These are phyloP conservation scores for Chaetophractus vellerosus DNA, from an alignment of 2,797 vertebrate genomes.

Conservation along the genomic window DNA sequence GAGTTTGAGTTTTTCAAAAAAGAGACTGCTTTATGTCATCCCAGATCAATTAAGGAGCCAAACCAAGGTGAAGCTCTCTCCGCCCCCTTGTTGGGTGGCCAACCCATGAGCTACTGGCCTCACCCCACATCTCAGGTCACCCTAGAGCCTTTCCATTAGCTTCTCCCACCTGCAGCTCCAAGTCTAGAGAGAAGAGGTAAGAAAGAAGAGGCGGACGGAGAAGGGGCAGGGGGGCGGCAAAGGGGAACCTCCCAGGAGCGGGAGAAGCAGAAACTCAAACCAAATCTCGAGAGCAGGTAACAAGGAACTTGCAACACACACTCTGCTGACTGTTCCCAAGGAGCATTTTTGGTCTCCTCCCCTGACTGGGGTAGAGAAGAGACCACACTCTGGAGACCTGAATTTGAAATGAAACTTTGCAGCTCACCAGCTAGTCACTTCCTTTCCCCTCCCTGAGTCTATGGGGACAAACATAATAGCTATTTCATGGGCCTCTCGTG, in stretches of 20 bases:
- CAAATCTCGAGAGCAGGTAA: neutral
- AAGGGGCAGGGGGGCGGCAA: neutral
- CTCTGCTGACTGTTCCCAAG: neutral
- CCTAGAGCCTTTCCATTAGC: neutral
- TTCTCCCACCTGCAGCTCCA: neutral
- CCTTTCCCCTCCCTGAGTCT: neutral
- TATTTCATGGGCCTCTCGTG: rapidly evolving
- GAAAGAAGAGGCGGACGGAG: neutral
- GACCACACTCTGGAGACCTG: neutral
- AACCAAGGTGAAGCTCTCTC: neutral
- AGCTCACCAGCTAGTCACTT: neutral
- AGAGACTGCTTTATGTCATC: neutral
- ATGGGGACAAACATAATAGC: neutral
- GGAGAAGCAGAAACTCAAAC: neutral
- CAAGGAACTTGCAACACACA: neutral
- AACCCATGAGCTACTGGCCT: neutral
- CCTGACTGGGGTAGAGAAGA: no score
- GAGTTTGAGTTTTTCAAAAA: neutral
- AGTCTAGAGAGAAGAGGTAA: neutral
- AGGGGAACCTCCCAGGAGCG: neutral
- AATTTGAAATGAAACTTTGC: neutral
- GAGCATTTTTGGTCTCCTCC: neutral
- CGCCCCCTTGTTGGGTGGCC: neutral
- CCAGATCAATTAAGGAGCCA: neutral
- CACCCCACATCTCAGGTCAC: neutral